Evolutionary conservation across 2,888 invertebrate genomes (phyloP).

Genomic region (Monopis laevigella): DNA sequence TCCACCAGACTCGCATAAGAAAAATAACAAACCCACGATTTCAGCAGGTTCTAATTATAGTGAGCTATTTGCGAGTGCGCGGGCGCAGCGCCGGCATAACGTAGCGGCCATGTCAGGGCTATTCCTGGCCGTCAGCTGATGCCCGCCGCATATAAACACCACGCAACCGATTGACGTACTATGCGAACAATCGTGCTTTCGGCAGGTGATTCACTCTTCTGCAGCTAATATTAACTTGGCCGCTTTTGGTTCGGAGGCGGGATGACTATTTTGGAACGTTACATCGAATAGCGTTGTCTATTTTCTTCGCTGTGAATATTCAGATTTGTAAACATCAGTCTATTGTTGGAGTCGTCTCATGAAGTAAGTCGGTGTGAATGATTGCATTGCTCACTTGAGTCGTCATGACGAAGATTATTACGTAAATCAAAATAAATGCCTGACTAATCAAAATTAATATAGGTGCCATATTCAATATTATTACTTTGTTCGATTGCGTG

Average conservation of each 20-base stretch:
- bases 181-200: slow-evolving; percentile 64
- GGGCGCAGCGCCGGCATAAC: slow-evolving; percentile 60
- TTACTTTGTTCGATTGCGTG: no score
- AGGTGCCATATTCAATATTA: no score
- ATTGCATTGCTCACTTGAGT: no score
- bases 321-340: slow-evolving; percentile 7
- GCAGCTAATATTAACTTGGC: slow-evolving; percentile 61
- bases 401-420: no score
- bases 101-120: slow-evolving; percentile 65
- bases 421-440: no score
- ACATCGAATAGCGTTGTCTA: slow-evolving; percentile 52
- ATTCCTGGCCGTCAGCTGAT: slow-evolving; percentile 66
- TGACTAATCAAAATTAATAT: no score
- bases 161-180: slow-evolving; percentile 64
- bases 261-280: slow-evolving; percentile 55
- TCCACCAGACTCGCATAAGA: slow-evolving; percentile 66
- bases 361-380: background rate
- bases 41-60: slow-evolving; percentile 65
- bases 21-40: slow-evolving; percentile 69
- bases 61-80: slow-evolving; percentile 62
- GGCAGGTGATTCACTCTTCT: slow-evolving; percentile 64
- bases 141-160: slow-evolving; percentile 55
- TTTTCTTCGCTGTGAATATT: slow-evolving; percentile 33
- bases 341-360: slow-evolving; percentile 2
- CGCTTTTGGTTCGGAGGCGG: slow-evolving; percentile 65